Base-by-base conservation (phyloP, 2,797 vertebrate genomes). In the Alca torda region DNA sequence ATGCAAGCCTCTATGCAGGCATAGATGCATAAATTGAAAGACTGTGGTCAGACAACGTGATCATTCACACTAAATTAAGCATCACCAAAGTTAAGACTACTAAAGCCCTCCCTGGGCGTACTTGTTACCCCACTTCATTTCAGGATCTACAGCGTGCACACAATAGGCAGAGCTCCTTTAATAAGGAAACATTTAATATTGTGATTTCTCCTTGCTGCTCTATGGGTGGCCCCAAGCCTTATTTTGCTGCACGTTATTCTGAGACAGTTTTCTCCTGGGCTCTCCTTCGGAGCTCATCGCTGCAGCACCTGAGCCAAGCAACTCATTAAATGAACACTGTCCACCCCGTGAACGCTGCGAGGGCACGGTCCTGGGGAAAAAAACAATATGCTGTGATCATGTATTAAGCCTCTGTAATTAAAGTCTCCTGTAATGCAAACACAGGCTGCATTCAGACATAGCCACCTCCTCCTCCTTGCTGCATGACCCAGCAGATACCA, bases 361-460 rank as follows among this genome's bases (percentile, higher is more conserved):
- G 82, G 82, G 56, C 91, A 84, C 0, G 10, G 50, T 69, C 74
- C 91, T 41, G 70, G 35, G 17, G 70, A 57, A 59, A 78, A 81
- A 16, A 26, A 35, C 70, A 75, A 90, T 23, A 46, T 0, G 13
- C 65, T 14, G 23, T 60, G 59, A 72, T 89, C n/a, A 0, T 13
- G n/a, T 60, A 92, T 95, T 94, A 91, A 84, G 51, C 10, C 31
- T 70, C 54, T n/a, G 54, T 80, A 92, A 95, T 91, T 90, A 89
- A 83, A 80, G 48, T 28, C 19, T 76, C 31, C 43, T 24, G 19
- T 4, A 48, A 74, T 37, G 46, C 64, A 94, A 89, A 92, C 4
- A 31, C 35, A 73, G 50, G 4, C 41, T 30, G 23, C 35, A 4
- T 50, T 75, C 61, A 63, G 69, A n/a, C 31, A 37, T 4, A 59